A percentile compares a stretch with the other conserved stretches of the same genome.
These are phyloP conservation scores for Mactra quadrangularis DNA, from an alignment of 1,140 invertebrate species.

Conservation along the genomic window DNA sequence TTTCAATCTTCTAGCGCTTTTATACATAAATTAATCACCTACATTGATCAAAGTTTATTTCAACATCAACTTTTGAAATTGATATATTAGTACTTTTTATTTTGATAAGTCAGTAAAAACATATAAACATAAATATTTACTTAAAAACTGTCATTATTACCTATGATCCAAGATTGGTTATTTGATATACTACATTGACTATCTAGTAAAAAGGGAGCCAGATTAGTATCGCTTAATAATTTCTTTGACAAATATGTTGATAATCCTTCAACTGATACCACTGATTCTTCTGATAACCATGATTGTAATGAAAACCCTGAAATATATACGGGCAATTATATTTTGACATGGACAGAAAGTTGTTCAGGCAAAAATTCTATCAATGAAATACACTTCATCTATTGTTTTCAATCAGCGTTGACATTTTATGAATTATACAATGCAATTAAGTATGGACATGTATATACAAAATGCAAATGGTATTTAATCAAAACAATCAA, in stretches of 20 bases:
- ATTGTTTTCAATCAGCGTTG: too few relatives aligned
- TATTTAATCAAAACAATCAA: too few relatives aligned
- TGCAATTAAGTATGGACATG: too few relatives aligned
- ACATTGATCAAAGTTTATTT: background rate
- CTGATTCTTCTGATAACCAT: slow-evolving; percentile 4
- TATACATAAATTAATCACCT: background rate
- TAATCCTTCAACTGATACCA: background rate
- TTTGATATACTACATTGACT: background rate
- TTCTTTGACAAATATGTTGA: background rate
- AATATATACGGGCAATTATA: too few relatives aligned
- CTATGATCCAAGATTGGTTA: background rate
- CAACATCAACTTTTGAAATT: background rate
- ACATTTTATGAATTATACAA: too few relatives aligned
- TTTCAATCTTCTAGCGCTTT: background rate
- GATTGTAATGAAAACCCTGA: slow-evolving; percentile 26
- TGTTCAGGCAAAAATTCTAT: background rate
- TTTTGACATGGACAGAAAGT: background rate
- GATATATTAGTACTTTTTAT: background rate
- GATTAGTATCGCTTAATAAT: background rate
- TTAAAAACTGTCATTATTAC: background rate
- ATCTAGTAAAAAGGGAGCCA: slow-evolving; percentile 5
- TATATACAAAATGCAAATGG: too few relatives aligned
- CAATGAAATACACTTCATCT: background rate
- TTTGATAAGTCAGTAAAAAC: background rate
- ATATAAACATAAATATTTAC: background rate